These are phyloP conservation scores for Taenaris catops DNA, from an alignment of 2,888 invertebrate genomes.

Conservation along the genomic window DNA sequence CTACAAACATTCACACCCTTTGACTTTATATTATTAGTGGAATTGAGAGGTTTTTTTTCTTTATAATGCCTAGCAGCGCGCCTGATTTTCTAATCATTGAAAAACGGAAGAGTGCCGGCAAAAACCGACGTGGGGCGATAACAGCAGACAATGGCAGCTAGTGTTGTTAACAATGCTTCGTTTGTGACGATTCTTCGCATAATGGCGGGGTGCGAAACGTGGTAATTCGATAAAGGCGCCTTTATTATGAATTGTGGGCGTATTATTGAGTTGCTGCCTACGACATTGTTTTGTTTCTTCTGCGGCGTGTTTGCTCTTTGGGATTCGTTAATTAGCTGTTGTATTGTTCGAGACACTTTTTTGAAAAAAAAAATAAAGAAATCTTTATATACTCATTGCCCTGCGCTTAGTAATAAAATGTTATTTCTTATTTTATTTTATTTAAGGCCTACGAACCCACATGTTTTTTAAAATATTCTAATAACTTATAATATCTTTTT, in stretches of 20 bases:
- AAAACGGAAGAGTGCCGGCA: slow-evolving; percentile 66
- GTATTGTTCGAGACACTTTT: too few species aligned
- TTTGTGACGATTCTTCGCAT: slow-evolving; percentile 77
- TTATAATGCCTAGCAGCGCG: slow-evolving; percentile 30
- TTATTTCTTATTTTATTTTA: too few species aligned
- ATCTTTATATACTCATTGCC: slow-evolving; percentile 1
- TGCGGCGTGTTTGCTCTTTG: slow-evolving; percentile 37
- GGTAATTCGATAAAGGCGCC: slow-evolving; percentile 71
- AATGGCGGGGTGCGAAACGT: slow-evolving; percentile 68
- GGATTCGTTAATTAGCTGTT: too few species aligned
- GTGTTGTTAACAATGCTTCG: slow-evolving; percentile 75
- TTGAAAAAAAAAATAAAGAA: slow-evolving; percentile 5
- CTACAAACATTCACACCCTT: too few species aligned
- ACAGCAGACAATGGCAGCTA: slow-evolving; percentile 71
- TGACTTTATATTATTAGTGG: too few species aligned
- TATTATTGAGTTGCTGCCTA: slow-evolving; percentile 63
- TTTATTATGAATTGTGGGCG: slow-evolving; percentile 71
- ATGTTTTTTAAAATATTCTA: too few species aligned
- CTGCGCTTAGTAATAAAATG: too few species aligned
- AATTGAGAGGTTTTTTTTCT: neutral
- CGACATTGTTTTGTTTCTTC: slow-evolving; percentile 40
- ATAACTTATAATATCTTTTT: too few species aligned
- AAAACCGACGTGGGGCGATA: slow-evolving; percentile 71
- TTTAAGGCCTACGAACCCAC: too few species aligned
- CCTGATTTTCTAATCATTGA: slow-evolving; percentile 45